Evolutionary conservation across 1,140 invertebrate genomes (phyloP), one percentile per base, ranked within the genome.

Genomic region (Pararge aegeria): DNA sequence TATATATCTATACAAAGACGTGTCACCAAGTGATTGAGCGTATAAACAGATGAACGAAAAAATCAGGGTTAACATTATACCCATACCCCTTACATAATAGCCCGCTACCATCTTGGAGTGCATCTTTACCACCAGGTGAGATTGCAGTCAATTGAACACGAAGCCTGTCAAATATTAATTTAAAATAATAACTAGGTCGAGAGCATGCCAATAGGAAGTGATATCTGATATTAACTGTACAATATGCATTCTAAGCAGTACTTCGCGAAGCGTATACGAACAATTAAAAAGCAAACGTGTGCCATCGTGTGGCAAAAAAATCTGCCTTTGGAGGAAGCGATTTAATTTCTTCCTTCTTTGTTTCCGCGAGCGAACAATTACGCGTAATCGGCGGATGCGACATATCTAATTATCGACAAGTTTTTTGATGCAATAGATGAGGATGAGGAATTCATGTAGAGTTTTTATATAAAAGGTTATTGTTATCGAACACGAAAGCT

Each of bases 271-370:
- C 56, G 55, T 64, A 40, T 54, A 59, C 38, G n/a, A 18, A n/a
- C 18, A 59, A 54, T 59, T 57, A 58, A 40, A 58, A 56, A 37
- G 48, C 20, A 57, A 61, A 57, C 61, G 57, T 48, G 27, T 19
- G 55, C 48, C 42, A 57, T 19, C 42, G 53, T 9, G 55, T 44
- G 48, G 48, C 52, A 62, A 55, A 66, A n/a, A 62, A 59, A 52
- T 63, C 30, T 34, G 42, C 46, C 12, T 38, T 58, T 55, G 40
- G 54, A 42, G 64, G 59, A 67, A 67, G 50, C 42, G 42, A 34
- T 51, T 65, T 59, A 51, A 52, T 37, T 61, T 51, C 52, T 66
- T 66, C 64, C 64, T 66, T 40, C 24, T 48, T 29, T 18, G 27
- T 61, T 66, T 66, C 64, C 64, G 52, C 30, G 46, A 55, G 59